phyloP scores from a whole-genome alignment of 2,113 vertebrate genomes.

The Clarias macrocephalus region DNA sequence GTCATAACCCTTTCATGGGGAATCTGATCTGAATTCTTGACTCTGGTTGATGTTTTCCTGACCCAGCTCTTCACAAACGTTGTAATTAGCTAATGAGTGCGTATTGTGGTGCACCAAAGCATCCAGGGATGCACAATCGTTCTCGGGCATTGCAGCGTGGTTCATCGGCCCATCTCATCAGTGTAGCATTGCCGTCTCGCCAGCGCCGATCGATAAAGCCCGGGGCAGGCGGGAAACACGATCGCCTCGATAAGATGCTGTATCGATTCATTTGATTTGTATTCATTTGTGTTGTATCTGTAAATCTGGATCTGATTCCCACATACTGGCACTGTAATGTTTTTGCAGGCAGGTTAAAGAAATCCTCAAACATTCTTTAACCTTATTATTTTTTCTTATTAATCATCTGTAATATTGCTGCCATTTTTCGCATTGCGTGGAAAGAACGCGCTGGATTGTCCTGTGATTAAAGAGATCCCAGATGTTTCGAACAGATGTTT shows the following conservation, averaged over 20 bases:
- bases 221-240: not conserved
- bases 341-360: not conserved
- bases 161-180: not conserved
- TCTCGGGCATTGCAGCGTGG: not conserved
- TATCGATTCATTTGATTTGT: not conserved
- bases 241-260: not conserved
- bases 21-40: not conserved
- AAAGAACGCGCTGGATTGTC: not conserved
- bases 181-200: slow-evolving; percentile 29
- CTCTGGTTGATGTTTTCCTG: not conserved
- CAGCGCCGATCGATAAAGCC: slow-evolving; percentile 16
- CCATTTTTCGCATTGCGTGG: too few relatives aligned
- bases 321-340: not conserved
- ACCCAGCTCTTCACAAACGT: not conserved
- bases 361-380: not conserved
- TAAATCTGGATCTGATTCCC: not conserved
- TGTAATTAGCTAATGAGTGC: slow-evolving; percentile 13
- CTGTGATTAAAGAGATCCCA: too few relatives aligned
- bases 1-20: too few relatives aligned
- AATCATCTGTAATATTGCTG: not conserved
- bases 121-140: not conserved
- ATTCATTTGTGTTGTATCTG: not conserved
- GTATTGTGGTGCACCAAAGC: not conserved
- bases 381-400: too few relatives aligned
- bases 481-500: not conserved